Evolutionary conservation across 2,113 vertebrate genomes (phyloP).

Genomic region (Catagonus wagneri): DNA sequence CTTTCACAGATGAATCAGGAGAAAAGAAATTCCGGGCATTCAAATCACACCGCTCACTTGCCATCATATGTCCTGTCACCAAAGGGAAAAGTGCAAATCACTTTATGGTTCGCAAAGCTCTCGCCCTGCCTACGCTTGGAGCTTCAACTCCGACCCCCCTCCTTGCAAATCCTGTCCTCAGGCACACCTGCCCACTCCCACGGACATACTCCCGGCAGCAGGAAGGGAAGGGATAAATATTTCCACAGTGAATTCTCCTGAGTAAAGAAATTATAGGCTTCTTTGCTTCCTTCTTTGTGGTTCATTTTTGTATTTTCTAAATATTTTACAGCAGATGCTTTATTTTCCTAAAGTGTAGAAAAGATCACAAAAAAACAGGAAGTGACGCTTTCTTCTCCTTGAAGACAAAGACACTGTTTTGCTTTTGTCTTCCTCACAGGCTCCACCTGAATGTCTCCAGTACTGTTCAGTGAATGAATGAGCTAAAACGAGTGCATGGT

Average conservation of each 20-base stretch:
- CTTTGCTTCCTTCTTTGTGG: conserved; percentile 24
- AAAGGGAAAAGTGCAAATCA: not conserved
- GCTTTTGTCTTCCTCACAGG: not conserved
- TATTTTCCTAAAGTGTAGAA: conserved; percentile 4
- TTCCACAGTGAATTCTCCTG: conserved; percentile 39
- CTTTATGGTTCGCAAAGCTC: not conserved
- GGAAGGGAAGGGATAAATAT: conserved; percentile 24
- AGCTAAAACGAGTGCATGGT: not conserved
- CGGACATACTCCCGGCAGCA: not conserved
- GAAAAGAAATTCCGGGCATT: not conserved
- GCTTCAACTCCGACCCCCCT: not conserved
- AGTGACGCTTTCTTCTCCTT: not conserved
- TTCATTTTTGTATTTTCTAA: conserved; percentile 41
- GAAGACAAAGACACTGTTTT: conserved; percentile 8
- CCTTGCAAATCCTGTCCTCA: not conserved
- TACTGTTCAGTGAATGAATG: not conserved
- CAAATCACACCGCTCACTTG: not conserved
- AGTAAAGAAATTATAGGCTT: not conserved
- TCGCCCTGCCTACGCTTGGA: rapidly evolving
- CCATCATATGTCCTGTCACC: not conserved
- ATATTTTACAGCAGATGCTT: conserved; percentile 10
- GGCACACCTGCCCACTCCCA: not conserved
- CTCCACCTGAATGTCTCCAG: not conserved
- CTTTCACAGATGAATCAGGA: not conserved
- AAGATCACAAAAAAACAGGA: conserved; percentile 7